Evolutionary conservation across 2,113 vertebrate species (phyloP).

Genomic region (Odontesthes bonariensis): DNA sequence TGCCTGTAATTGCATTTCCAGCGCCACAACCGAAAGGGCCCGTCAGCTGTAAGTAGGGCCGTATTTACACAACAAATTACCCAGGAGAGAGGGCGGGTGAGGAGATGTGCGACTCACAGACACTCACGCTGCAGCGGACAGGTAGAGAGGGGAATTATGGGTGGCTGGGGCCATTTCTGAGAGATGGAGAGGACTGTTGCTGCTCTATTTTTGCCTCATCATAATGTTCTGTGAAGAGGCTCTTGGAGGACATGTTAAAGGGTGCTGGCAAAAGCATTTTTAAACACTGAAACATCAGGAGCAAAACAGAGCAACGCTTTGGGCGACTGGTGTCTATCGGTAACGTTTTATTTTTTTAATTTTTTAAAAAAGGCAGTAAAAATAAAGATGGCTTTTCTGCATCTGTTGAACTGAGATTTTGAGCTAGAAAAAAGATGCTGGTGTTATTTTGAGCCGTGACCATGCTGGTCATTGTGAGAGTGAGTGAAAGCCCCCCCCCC

Average conservation of each 20-base stretch:
- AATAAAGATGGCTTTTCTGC: no score
- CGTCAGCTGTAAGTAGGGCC: slow-evolving; percentile 76
- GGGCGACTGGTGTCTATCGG: not conserved
- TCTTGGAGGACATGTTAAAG: slow-evolving; percentile 28
- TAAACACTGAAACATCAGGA: slow-evolving; percentile 7
- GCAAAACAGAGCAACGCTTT: not conserved
- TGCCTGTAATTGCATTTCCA: slow-evolving; percentile 84
- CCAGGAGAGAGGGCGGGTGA: slow-evolving; percentile 63
- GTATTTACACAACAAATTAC: slow-evolving; percentile 85
- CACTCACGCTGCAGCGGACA: slow-evolving; percentile 50
- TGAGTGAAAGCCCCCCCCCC: not conserved
- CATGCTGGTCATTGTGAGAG: not conserved
- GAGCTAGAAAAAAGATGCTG: not conserved
- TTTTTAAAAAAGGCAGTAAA: not conserved
- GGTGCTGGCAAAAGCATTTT: slow-evolving; percentile 15
- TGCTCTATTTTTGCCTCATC: slow-evolving; percentile 40
- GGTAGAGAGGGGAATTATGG: slow-evolving; percentile 61
- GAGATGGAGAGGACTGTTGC: slow-evolving; percentile 16
- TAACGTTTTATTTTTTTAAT: no score
- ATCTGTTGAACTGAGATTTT: not conserved
- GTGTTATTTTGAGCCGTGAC: no score
- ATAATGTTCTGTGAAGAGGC: slow-evolving; percentile 25
- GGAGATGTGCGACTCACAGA: slow-evolving; percentile 40
- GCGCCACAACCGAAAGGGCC: slow-evolving; percentile 74
- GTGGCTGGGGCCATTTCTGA: slow-evolving; percentile 51